These are phyloP conservation scores for Amphiprion ocellaris DNA, from an alignment of 2,113 vertebrate species.

Conservation along the genomic window DNA sequence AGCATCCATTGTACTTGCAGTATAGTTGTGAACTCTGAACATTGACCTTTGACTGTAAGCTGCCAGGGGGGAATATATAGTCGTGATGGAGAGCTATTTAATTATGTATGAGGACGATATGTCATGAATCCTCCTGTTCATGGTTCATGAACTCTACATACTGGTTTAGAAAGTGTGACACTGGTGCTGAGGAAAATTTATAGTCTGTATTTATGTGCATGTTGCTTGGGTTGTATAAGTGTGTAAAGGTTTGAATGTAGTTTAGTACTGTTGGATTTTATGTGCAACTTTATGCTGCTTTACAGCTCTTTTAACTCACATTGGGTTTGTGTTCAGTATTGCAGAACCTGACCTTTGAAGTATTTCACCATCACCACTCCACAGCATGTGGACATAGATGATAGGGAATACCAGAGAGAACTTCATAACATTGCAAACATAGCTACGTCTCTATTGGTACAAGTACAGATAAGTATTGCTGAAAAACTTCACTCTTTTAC, in stretches of 20 bases:
- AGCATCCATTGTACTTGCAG: not conserved
- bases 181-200: slow-evolving; percentile 10
- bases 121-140: slow-evolving; percentile 37
- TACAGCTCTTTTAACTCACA: not conserved
- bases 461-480: not conserved
- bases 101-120: slow-evolving; percentile 37
- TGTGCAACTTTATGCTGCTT: not conserved
- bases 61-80: slow-evolving; percentile 34
- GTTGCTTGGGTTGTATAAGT: not conserved
- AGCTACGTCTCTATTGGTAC: too few relatives aligned
- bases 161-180: not conserved
- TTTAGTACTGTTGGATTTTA: not conserved
- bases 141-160: not conserved
- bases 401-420: too few relatives aligned
- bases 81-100: slow-evolving; percentile 35
- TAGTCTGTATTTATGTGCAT: not conserved
- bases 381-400: not conserved
- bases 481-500: not conserved
- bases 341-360: too few relatives aligned
- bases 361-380: not conserved
- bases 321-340: too few relatives aligned
- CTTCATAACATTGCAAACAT: not conserved
- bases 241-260: not conserved
- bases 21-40: slow-evolving; percentile 26
- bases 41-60: slow-evolving; percentile 42